phyloP scores from a whole-genome alignment of 2,888 invertebrate species.

The Noctua fimbriata region DNA sequence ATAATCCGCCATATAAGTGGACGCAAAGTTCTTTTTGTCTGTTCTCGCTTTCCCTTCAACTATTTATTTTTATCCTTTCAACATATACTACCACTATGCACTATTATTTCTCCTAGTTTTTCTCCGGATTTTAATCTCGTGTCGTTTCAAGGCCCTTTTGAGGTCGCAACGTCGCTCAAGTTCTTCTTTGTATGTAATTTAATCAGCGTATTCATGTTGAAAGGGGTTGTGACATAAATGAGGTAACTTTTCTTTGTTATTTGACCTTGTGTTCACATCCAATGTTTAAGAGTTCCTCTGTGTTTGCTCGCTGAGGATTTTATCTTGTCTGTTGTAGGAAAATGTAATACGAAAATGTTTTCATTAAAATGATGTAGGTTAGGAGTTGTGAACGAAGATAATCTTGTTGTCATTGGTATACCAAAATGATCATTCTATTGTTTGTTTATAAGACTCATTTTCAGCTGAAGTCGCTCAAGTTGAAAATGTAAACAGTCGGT shows the following conservation, averaged over 20 bases:
- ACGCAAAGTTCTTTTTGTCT: background rate
- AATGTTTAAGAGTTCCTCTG: slow-evolving; percentile 49
- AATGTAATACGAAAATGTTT: slow-evolving; percentile 25
- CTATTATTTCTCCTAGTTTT: slow-evolving; percentile 41
- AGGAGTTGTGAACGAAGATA: slow-evolving; percentile 3
- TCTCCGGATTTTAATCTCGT: slow-evolving; percentile 56
- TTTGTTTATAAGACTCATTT: slow-evolving; percentile 5
- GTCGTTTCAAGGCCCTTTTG: slow-evolving; percentile 59
- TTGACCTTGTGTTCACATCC: slow-evolving; percentile 59
- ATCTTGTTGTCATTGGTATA: background rate
- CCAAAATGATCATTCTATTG: background rate
- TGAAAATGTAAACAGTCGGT: background rate
- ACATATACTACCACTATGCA: slow-evolving; percentile 15
- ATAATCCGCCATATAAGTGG: background rate
- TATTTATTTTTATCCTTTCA: background rate
- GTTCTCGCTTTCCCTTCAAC: slow-evolving; percentile 2
- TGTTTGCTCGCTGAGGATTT: slow-evolving; percentile 53
- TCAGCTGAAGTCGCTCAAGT: background rate
- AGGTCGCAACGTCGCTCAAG: slow-evolving; percentile 60
- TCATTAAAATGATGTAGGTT: slow-evolving; percentile 46
- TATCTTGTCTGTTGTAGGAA: slow-evolving; percentile 38
- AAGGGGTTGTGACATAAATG: slow-evolving; percentile 65
- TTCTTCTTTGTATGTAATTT: slow-evolving; percentile 64
- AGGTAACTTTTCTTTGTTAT: slow-evolving; percentile 61
- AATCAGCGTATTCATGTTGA: slow-evolving; percentile 67